These are phyloP conservation scores for Acrobasis repandana DNA, from an alignment of 2,888 invertebrate genomes.

Conservation along the genomic window DNA sequence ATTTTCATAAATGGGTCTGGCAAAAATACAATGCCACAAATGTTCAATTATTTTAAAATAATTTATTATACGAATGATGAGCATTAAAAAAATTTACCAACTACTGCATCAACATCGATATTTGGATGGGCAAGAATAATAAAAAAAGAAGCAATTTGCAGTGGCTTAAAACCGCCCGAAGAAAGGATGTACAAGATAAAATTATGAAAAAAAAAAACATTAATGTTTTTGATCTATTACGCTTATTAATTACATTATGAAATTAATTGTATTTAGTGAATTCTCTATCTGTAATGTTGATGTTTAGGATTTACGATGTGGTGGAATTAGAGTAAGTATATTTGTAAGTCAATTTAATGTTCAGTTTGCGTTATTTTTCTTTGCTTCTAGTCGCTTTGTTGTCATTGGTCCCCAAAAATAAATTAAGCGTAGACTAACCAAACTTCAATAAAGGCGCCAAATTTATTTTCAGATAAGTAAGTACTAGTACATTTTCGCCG, in stretches of 20 bases:
- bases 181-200: constrained; percentile 36
- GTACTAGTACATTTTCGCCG: constrained; percentile 19
- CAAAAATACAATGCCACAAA: background rate
- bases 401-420: constrained; percentile 15
- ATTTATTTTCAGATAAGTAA: constrained; percentile 14
- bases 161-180: constrained; percentile 47
- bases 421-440: constrained; percentile 1
- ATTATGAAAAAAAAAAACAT: constrained; percentile 61
- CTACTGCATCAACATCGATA: background rate
- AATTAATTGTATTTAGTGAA: constrained; percentile 73
- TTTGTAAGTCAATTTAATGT: constrained; percentile 28
- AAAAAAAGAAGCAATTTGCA: constrained; percentile 45
- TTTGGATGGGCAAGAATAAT: constrained; percentile 21
- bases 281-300: constrained; percentile 72
- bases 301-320: constrained; percentile 67
- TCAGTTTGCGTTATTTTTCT: constrained; percentile 23
- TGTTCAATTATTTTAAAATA: background rate
- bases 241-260: constrained; percentile 80
- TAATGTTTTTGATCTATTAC: constrained; percentile 82
- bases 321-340: constrained; percentile 38
- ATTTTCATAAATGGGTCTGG: background rate
- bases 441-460: constrained; percentile 6
- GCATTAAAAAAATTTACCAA: background rate
- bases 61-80: background rate
- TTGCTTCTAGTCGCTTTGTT: constrained; percentile 22